phyloP scores from a whole-genome alignment of 2,888 invertebrate genomes.

The Agrotis segetum region DNA sequence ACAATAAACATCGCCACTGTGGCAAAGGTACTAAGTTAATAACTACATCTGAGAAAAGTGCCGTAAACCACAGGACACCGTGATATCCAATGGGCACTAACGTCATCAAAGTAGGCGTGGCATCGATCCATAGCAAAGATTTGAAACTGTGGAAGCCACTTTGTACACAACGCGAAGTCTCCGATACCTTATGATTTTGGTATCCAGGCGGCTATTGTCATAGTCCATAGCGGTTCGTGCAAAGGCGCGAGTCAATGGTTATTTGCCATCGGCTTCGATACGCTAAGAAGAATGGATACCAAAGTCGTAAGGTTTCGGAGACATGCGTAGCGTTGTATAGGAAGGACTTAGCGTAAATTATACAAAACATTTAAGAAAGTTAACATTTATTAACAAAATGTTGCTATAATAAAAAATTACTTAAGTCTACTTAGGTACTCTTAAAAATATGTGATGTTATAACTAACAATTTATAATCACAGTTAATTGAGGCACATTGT shows the following conservation, averaged over 20 bases:
- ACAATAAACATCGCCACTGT: background rate
- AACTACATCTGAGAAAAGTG: background rate
- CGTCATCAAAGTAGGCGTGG: too few relatives aligned
- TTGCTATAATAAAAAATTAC: conserved; percentile 1
- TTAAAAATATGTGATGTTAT: conserved; percentile 29
- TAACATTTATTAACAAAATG: conserved; percentile 26
- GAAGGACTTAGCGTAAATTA: conserved; percentile 15
- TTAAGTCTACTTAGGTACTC: conserved; percentile 11
- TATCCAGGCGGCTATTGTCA: too few relatives aligned
- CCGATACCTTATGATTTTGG: too few relatives aligned
- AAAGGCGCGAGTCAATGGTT: too few relatives aligned
- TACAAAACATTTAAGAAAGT: conserved; percentile 1
- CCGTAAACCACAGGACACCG: too few relatives aligned
- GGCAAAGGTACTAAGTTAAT: background rate
- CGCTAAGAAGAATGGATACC: too few relatives aligned
- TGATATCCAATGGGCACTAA: background rate
- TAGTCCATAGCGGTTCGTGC: too few relatives aligned
- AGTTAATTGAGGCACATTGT: conserved; percentile 35
- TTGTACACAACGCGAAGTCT: too few relatives aligned
- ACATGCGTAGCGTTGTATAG: background rate
- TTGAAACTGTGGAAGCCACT: too few relatives aligned
- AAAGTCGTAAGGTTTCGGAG: background rate
- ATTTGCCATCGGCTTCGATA: too few relatives aligned
- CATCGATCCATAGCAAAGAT: background rate
- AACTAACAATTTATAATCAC: conserved; percentile 36